Evolutionary conservation across 2,888 invertebrate genomes (phyloP), one percentile per base, ranked within the genome.

Genomic region (Sceliomorpha sp.): DNA sequence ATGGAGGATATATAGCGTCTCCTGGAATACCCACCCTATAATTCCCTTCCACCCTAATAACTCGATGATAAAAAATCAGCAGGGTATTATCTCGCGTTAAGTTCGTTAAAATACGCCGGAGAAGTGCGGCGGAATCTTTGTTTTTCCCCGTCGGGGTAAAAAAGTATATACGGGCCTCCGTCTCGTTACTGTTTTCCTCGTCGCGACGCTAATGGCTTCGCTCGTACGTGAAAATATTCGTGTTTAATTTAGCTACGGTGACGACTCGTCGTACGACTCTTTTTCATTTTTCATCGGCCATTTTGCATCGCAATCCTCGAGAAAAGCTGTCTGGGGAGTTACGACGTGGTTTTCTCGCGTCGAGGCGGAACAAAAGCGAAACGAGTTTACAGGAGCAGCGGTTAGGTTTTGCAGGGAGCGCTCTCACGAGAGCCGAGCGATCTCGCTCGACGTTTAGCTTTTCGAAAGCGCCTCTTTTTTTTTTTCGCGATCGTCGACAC

Each of bases 401-500:
- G n/a, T n/a, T n/a, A n/a, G 56, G 50, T 56, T 64, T 44, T 56
- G 32, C 48, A 15, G 42, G 31, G 51, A 42, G 29, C 42, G 42
- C 39, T 37, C 26, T 51, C 60, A 31, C 37, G 45, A 45, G 60
- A 62, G 51, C 34, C 15, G 14, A 26, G 37, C 31, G 39, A 42
- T 42, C 63, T 55, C 48, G 55, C 45, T 40, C 48, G 27, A 48
- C 26, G 47, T 15, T 29, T 44, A 56, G 56, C 48, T 58, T 64
- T 64, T 58, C 36, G 64, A 56, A 58, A 64, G 56, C 50, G 36
- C 26, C 48, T 50, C 56, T 50, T 56, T 64, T 20, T n/a, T n/a
- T n/a, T n/a, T n/a, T n/a, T n/a, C n/a, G n/a, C n/a, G n/a, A n/a
- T n/a, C n/a, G n/a, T n/a, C n/a, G n/a, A n/a, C n/a, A n/a, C n/a